Evolutionary conservation across 2,113 vertebrate species (phyloP).

Genomic region (Pterocles burchelli): DNA sequence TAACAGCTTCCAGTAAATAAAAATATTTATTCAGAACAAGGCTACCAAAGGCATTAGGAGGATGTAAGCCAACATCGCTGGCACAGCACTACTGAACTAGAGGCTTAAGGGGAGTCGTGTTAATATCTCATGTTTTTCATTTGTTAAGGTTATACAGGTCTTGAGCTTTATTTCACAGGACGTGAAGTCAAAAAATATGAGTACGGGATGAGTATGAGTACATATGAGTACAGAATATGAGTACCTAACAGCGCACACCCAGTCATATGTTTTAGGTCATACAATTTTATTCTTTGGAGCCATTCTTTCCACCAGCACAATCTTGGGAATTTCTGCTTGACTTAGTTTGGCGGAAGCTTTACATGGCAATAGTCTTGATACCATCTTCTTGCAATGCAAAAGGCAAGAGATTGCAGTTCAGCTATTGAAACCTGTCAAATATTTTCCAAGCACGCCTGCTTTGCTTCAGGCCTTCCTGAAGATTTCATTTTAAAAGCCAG

Average conservation of each 20-base stretch:
- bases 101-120: background rate
- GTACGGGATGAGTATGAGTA: background rate
- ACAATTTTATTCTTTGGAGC: background rate
- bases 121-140: background rate
- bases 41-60: background rate
- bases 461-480: background rate
- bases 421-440: background rate
- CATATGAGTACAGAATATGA: fast-evolving
- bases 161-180: background rate
- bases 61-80: background rate
- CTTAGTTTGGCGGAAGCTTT: background rate
- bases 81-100: background rate
- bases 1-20: background rate
- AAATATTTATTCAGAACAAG: background rate
- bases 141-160: background rate
- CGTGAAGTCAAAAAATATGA: background rate
- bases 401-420: background rate
- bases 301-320: background rate
- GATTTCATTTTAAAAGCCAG: background rate
- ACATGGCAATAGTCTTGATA: fast-evolving
- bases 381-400: background rate
- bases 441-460: background rate
- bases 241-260: background rate
- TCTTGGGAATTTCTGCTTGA: background rate
- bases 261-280: background rate